Evolutionary conservation across 2,797 vertebrate genomes (phyloP).

Genomic region (Delichon dasypus): DNA sequence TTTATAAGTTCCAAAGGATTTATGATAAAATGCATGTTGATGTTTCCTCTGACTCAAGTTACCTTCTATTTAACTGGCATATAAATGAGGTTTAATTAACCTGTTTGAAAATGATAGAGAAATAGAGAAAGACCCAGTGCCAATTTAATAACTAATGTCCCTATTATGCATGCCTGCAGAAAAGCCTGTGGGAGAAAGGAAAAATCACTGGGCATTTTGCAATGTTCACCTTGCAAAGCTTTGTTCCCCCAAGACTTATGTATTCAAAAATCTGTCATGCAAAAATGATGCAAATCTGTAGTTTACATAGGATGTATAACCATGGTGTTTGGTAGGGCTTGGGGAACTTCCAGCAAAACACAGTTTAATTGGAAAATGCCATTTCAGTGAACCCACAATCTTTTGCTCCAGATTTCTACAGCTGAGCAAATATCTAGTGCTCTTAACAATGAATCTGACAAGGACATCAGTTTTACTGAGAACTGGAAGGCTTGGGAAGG

Average conservation of each 20-base stretch:
- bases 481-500: not conserved
- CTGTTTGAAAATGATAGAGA: constrained; percentile 26
- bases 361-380: constrained; percentile 17
- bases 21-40: not conserved
- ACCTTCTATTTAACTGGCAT: not conserved
- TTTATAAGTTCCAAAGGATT: not conserved
- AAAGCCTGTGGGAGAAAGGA: constrained; percentile 9
- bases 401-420: constrained; percentile 14
- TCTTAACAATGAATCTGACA: not conserved
- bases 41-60: not conserved
- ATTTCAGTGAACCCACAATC: not conserved
- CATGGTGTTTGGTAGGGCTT: not conserved
- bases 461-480: not conserved
- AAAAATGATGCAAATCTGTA: constrained; percentile 19
- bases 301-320: not conserved
- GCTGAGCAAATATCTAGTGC: constrained; percentile 17
- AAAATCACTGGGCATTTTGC: not conserved
- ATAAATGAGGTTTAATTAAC: constrained; percentile 11
- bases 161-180: not conserved
- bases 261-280: not conserved
- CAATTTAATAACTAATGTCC: constrained; percentile 27
- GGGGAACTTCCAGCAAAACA: constrained; percentile 22
- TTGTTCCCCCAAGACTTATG: not conserved
- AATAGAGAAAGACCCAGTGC: not conserved
- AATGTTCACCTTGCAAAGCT: constrained; percentile 27